These are phyloP conservation scores for Ceyx cyanopectus DNA, from an alignment of 2,113 vertebrate species.

Conservation along the genomic window DNA sequence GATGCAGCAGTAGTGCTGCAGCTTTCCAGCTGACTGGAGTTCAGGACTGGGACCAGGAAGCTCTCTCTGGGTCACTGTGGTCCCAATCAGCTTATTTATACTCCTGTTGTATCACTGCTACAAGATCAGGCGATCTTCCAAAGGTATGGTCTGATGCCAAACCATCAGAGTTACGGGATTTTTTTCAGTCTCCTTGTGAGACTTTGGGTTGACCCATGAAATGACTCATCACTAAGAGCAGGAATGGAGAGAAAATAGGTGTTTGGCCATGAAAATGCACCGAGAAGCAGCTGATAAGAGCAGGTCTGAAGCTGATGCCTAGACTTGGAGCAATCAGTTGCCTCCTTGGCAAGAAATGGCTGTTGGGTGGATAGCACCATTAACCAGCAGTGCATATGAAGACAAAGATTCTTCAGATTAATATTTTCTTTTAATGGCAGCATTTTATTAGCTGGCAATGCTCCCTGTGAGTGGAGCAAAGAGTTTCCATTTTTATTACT, in stretches of 20 bases:
- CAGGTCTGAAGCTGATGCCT: background rate
- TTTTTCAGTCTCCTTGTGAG: rapidly evolving
- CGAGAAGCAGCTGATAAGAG: rapidly evolving
- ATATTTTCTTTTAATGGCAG: background rate
- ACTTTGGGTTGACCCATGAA: background rate
- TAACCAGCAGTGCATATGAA: background rate
- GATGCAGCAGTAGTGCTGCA: background rate
- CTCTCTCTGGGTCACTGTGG: background rate
- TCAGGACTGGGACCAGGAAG: background rate
- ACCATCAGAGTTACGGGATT: background rate
- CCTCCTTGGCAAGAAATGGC: background rate
- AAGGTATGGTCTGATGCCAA: background rate
- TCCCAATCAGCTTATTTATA: background rate
- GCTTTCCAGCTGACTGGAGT: background rate
- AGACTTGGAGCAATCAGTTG: background rate
- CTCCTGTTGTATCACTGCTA: background rate
- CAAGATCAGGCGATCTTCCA: background rate
- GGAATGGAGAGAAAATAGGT: background rate
- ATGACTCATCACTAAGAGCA: background rate
- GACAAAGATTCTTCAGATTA: background rate
- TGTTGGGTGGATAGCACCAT: background rate
- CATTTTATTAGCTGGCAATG: background rate
- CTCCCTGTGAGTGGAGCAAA: background rate
- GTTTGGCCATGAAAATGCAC: background rate
- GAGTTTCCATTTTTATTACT: background rate